These are phyloP conservation scores for Pygmarrhopalites habei DNA, from an alignment of 1,140 invertebrate species.

Conservation along the genomic window DNA sequence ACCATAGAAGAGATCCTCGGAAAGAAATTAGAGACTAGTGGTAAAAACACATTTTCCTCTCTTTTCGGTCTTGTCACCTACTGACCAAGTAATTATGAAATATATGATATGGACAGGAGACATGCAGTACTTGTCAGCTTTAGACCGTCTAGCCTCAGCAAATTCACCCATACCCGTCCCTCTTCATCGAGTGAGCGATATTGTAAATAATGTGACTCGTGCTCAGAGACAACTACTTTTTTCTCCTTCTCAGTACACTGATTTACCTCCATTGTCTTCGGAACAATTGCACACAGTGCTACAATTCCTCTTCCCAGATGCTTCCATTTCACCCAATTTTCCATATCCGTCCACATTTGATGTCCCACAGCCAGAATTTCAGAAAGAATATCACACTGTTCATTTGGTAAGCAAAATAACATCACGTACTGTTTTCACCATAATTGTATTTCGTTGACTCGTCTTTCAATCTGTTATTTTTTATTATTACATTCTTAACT, in stretches of 20 bases:
- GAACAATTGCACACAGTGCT: constrained; percentile 68
- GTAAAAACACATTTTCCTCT: too few relatives aligned
- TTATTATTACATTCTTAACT: too few relatives aligned
- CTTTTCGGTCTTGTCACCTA: not conserved
- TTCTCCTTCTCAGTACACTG: constrained; percentile 38
- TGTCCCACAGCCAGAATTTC: constrained; percentile 31
- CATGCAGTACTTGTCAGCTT: constrained; percentile 44
- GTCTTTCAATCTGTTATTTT: too few relatives aligned
- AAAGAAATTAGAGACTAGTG: constrained; percentile 47
- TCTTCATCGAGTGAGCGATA: constrained; percentile 35
- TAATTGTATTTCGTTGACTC: too few relatives aligned
- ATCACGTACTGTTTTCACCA: too few relatives aligned
- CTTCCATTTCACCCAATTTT: constrained; percentile 51
- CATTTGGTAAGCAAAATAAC: constrained; percentile 20
- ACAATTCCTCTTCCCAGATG: constrained; percentile 83
- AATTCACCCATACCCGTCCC: constrained; percentile 24
- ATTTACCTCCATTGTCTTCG: constrained; percentile 64
- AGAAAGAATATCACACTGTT: constrained; percentile 7
- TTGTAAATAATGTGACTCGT: constrained; percentile 42
- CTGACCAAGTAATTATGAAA: not conserved
- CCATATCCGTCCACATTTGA: constrained; percentile 38
- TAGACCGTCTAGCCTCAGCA: constrained; percentile 47
- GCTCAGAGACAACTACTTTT: constrained; percentile 39
- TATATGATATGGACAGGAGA: too few relatives aligned
- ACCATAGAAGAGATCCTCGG: constrained; percentile 54